Conservation (phyloP, 2,113 vertebrate genomes). For the Nettapus auritus region DNA sequence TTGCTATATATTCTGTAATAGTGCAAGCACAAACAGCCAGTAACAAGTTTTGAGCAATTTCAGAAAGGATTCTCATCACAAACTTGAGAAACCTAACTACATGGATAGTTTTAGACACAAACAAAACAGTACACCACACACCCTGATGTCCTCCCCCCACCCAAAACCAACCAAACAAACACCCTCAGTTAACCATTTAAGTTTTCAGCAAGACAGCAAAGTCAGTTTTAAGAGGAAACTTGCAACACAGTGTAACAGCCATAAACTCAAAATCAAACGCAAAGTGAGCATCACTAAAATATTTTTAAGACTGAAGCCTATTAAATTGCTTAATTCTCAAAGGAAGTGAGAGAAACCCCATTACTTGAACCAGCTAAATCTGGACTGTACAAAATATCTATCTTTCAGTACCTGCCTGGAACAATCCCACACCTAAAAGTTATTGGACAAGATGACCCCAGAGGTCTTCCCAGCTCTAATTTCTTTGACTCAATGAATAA, state of each 20-base stretch:
- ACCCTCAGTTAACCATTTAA: rapidly evolving
- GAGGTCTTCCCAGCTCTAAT: background rate
- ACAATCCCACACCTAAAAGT: background rate
- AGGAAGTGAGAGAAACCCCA: background rate
- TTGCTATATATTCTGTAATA: background rate
- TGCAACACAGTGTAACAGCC: background rate
- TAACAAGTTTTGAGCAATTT: background rate
- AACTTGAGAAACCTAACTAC: background rate
- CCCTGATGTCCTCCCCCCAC: no score
- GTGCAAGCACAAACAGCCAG: background rate
- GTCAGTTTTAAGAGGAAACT: background rate
- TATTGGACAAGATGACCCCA: background rate
- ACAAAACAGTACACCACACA: background rate
- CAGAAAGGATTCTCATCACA: background rate
- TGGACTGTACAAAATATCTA: background rate
- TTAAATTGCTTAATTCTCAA: background rate
- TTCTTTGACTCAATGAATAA: conserved; percentile 47
- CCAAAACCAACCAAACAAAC: background rate
- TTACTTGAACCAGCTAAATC: background rate
- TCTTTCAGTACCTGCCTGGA: background rate
- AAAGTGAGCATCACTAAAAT: background rate
- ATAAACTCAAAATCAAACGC: background rate
- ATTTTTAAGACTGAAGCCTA: background rate
- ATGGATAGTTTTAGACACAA: background rate
- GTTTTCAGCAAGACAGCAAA: background rate